Base-by-base conservation (phyloP, 1,140 invertebrate genomes). In the Glossosoma conforme region DNA sequence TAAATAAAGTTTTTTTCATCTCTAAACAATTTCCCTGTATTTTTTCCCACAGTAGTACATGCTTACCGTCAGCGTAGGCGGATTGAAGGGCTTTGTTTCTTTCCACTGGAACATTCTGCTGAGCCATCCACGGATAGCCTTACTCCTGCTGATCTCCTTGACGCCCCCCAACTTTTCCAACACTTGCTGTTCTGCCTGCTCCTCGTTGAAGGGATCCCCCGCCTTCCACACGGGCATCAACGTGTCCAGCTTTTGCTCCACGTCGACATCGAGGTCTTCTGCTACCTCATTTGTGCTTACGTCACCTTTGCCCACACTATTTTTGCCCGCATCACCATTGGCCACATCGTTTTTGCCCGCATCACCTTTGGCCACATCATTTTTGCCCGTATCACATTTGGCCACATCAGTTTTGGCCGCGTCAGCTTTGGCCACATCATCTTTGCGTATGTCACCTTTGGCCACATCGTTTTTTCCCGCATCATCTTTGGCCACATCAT, bases 41-140 rank as follows among this genome's bases (percentile, higher is more conserved):
- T 30, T 9, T 9, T n/a, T 30, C 25, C 6, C 35, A 37, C 8
- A 37, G 6, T 8, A 37, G 6, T 14, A n/a, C n/a, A 30, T 15
- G 67, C 71, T 69, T 56, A 72, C 71, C 19, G 65, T 63, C 40
- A 69, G 61, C 64, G 64, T 65, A 20, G 62, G 62, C 1, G 71
- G 63, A 15, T 64, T 60, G 37, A 72, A 74, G 8, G 64, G 61
- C 32, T 64, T 60, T 6, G 53, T 53, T 4, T 19, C 56, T 2
- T 14, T 40, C 17, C 51, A 64, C 53, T 67, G 68, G 40, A 72
- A 70, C 1, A 74, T 18, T 2, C 54, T 37, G 17, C 64, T 65
- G 62, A 72, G 66, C 63, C 64, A 69, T 19, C 53, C 61, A 0
- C 62, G 49, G 1, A 72, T 46, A 62, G 2, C 64, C 65, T n/a